These are phyloP conservation scores for Dryas iulia DNA, from an alignment of 1,140 invertebrate genomes.

Conservation along the genomic window DNA sequence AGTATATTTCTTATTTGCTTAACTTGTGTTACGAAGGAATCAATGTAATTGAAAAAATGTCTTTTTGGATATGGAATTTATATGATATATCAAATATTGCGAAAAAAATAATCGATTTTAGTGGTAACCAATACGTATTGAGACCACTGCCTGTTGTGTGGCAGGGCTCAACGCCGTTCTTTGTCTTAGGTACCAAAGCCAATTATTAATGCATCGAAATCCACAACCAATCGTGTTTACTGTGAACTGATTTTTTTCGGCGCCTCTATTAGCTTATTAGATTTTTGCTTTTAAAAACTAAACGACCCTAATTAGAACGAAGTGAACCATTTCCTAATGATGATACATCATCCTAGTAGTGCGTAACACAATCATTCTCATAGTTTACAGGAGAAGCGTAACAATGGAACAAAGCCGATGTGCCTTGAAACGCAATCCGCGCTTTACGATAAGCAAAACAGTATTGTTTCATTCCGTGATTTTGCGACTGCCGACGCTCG, in stretches of 20 bases:
- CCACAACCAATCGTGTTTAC: too few relatives aligned
- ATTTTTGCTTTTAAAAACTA: not conserved
- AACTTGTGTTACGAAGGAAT: not conserved
- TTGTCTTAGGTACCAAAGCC: too few relatives aligned
- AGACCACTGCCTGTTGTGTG: too few relatives aligned
- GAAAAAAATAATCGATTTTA: too few relatives aligned
- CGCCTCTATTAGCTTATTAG: too few relatives aligned
- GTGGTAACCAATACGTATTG: too few relatives aligned
- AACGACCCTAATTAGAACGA: not conserved
- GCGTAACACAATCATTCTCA: constrained; percentile 25
- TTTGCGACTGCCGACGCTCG: constrained; percentile 37
- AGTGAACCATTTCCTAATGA: constrained; percentile 14
- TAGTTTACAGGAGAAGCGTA: constrained; percentile 31
- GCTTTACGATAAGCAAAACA: constrained; percentile 54
- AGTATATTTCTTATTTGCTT: not conserved
- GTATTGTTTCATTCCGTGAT: constrained; percentile 61
- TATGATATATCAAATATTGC: too few relatives aligned
- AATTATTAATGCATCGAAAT: too few relatives aligned
- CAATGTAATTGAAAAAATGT: too few relatives aligned
- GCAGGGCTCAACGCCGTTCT: too few relatives aligned
- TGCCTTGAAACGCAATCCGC: constrained; percentile 42
- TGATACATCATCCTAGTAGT: constrained; percentile 15
- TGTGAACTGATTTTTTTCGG: too few relatives aligned
- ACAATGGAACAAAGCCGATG: constrained; percentile 70
- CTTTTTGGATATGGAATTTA: too few relatives aligned